phyloP scores from a whole-genome alignment of 1,140 invertebrate genomes.

The Potamilus streckersoni region DNA sequence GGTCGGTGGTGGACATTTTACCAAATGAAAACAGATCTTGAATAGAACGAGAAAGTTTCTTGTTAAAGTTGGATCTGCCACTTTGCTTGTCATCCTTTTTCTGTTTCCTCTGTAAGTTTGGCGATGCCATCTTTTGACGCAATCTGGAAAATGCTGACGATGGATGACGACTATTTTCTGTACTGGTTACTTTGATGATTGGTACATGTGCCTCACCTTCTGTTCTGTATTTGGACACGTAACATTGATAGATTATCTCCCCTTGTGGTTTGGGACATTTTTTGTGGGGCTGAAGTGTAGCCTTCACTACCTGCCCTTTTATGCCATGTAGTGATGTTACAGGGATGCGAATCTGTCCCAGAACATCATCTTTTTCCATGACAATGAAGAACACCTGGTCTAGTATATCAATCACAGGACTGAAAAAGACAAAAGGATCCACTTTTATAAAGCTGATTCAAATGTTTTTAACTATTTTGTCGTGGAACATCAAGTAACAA shows the following conservation, averaged over 20 bases:
- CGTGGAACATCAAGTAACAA: no score
- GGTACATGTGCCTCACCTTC: slow-evolving; percentile 29
- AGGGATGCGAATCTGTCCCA: slow-evolving; percentile 60
- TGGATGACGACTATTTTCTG: slow-evolving; percentile 8
- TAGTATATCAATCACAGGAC: slow-evolving; percentile 42
- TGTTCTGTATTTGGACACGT: slow-evolving; percentile 53
- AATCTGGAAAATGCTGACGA: slow-evolving; percentile 43
- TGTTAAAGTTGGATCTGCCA: slow-evolving; percentile 54
- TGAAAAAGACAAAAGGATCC: slow-evolving; percentile 36
- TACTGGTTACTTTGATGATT: slow-evolving; percentile 24
- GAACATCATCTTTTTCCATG: slow-evolving; percentile 62
- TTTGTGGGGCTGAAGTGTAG: slow-evolving; percentile 57
- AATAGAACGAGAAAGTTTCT: slow-evolving; percentile 59
- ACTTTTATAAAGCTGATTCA: not conserved
- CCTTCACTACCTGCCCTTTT: slow-evolving; percentile 45
- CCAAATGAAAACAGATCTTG: slow-evolving; percentile 57
- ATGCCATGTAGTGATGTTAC: slow-evolving; percentile 44
- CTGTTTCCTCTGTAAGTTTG: slow-evolving; percentile 32
- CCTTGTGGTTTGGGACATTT: slow-evolving; percentile 59
- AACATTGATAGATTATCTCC: slow-evolving; percentile 60
- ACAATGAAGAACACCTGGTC: slow-evolving; percentile 62
- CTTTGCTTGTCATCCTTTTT: slow-evolving; percentile 30
- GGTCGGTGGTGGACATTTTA: slow-evolving; percentile 27
- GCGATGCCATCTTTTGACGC: slow-evolving; percentile 37
- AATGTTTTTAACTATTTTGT: no score